A percentile compares a stretch with the other conserved stretches of the same genome.
Evolutionary conservation across 2,888 invertebrate species (phyloP).

Genomic region (Pandemis cinnamomeana): DNA sequence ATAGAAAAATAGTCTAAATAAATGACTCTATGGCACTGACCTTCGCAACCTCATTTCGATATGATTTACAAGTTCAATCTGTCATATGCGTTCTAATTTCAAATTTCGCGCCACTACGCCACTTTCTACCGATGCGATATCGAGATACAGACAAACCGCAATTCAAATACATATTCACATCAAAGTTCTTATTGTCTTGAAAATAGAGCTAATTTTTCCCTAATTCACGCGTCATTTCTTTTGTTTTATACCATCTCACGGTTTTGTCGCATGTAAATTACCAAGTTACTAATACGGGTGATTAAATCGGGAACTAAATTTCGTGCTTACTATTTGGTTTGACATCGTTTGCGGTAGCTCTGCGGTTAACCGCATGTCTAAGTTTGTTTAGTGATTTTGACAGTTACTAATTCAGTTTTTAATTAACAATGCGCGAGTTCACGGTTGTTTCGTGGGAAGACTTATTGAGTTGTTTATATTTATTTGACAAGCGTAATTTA

Average conservation of each 20-base stretch:
- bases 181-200: not conserved
- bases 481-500: slow-evolving; percentile 1
- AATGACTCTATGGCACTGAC: not conserved
- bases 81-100: slow-evolving; percentile 9
- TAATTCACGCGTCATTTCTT: not conserved
- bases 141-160: slow-evolving; percentile 1
- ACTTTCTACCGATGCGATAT: slow-evolving; percentile 19
- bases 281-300: not conserved
- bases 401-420: slow-evolving; percentile 6
- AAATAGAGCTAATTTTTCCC: not conserved
- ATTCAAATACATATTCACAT: not conserved
- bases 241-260: not conserved
- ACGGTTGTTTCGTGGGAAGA: slow-evolving; percentile 8
- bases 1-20: too few species aligned
- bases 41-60: not conserved
- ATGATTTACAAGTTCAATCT: slow-evolving; percentile 11
- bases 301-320: not conserved
- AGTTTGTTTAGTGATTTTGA: not conserved
- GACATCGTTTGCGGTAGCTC: not conserved
- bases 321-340: not conserved
- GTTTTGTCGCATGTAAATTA: slow-evolving; percentile 5
- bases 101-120: slow-evolving; percentile 6
- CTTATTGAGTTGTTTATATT: slow-evolving; percentile 4
- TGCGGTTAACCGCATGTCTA: not conserved
- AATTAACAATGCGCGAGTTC: slow-evolving; percentile 5